Conservation (phyloP, 2,113 vertebrate genomes). For the Cyprinodon variegatus region DNA sequence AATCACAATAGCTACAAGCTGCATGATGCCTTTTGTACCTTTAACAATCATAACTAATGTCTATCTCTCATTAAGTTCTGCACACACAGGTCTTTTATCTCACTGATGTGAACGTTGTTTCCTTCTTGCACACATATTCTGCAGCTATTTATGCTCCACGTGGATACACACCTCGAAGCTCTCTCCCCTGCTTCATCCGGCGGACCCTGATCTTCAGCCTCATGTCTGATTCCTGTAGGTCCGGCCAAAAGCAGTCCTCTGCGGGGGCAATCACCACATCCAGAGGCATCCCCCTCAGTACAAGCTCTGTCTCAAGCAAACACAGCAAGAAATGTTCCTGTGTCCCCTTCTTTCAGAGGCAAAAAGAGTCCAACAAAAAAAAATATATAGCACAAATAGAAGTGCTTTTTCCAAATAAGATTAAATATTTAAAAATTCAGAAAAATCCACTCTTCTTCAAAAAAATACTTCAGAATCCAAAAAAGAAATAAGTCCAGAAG, state of each 20-base stretch:
- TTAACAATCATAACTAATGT: background rate
- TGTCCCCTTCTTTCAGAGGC: slow-evolving; percentile 34
- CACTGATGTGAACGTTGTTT: background rate
- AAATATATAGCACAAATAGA: slow-evolving; percentile 29
- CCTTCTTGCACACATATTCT: background rate
- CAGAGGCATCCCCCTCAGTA: slow-evolving; percentile 83
- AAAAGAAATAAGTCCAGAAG: slow-evolving; percentile 50
- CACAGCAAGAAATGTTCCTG: slow-evolving; percentile 32
- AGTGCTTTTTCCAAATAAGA: slow-evolving; percentile 7
- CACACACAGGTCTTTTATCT: slow-evolving; percentile 8
- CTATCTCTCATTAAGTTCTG: background rate
- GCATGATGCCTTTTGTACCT: slow-evolving; percentile 25
- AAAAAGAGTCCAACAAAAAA: slow-evolving; percentile 14
- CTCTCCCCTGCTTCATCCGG: slow-evolving; percentile 88
- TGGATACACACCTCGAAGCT: slow-evolving; percentile 87
- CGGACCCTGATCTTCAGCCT: slow-evolving; percentile 93
- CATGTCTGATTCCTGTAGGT: slow-evolving; percentile 86
- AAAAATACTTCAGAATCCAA: slow-evolving; percentile 17
- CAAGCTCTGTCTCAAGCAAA: slow-evolving; percentile 52
- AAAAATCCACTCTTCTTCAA: slow-evolving; percentile 31
- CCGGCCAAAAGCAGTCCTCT: slow-evolving; percentile 86
- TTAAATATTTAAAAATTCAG: slow-evolving; percentile 37
- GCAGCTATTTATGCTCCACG: slow-evolving; percentile 41
- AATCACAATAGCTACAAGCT: slow-evolving; percentile 46
- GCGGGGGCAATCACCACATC: slow-evolving; percentile 85